A percentile compares a stretch with the other conserved stretches of the same genome.
These are phyloP conservation scores for Cladorhizidae sp. DNA, from an alignment of 37 sponge, comb jelly and placozoan species.

Conservation along the genomic window DNA sequence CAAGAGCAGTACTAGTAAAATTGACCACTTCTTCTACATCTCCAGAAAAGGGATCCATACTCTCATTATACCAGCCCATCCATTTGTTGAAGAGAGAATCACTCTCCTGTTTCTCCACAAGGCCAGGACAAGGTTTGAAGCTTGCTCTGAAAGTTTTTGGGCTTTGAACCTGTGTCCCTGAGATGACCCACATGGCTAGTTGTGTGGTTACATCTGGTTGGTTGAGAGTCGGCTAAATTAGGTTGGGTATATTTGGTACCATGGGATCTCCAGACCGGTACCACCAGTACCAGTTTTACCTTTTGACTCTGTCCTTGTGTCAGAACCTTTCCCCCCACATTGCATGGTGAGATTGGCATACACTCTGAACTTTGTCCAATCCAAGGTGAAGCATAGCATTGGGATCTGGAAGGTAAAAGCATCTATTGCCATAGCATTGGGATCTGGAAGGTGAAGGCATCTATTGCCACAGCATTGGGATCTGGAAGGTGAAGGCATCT, in stretches of 20 bases:
- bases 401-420: too few relatives aligned
- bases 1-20: slow-evolving; percentile 59
- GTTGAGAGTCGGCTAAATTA: slow-evolving; percentile 32
- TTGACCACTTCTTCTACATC: slow-evolving; percentile 47
- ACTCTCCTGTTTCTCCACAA: slow-evolving; percentile 46
- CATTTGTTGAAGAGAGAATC: slow-evolving; percentile 36
- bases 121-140: slow-evolving; percentile 33
- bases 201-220: slow-evolving; percentile 14
- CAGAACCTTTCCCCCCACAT: slow-evolving; percentile 29
- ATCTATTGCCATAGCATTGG: too few relatives aligned
- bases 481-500: too few relatives aligned
- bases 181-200: too few relatives aligned
- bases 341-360: slow-evolving; percentile 54
- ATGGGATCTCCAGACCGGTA: slow-evolving; percentile 49
- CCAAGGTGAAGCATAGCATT: too few relatives aligned
- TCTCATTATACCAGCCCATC: slow-evolving; percentile 42
- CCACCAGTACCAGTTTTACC: slow-evolving; percentile 20
- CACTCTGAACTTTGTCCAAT: slow-evolving; percentile 17
- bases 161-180: slow-evolving; percentile 29
- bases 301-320: slow-evolving; percentile 5
- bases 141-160: slow-evolving; percentile 32
- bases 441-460: too few relatives aligned
- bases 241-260: not conserved
- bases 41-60: slow-evolving; percentile 46
- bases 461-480: too few relatives aligned